phyloP scores from a whole-genome alignment of 1,140 invertebrate genomes.

The Rhagoletis pomonella region DNA sequence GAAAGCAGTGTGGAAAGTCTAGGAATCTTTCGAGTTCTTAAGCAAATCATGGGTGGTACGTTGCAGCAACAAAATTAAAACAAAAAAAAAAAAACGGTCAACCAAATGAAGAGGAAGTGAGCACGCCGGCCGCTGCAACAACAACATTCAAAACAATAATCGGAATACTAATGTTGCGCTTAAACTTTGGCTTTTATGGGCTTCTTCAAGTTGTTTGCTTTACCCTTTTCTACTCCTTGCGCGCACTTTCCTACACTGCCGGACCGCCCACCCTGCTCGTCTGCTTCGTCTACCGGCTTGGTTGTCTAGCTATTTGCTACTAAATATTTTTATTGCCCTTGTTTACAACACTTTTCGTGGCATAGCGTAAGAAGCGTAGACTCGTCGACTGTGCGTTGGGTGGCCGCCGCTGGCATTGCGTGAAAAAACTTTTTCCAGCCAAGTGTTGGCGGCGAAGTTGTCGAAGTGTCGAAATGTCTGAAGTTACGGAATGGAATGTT shows the following conservation, averaged over 20 bases:
- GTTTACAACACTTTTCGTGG: background rate
- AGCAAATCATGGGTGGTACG: background rate
- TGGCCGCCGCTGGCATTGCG: constrained; percentile 14
- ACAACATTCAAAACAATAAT: background rate
- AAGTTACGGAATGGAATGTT: constrained; percentile 36
- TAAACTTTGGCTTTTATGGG: background rate
- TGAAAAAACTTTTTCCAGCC: constrained; percentile 20
- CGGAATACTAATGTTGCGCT: background rate
- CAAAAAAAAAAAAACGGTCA: background rate
- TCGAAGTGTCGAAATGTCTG: constrained; percentile 25
- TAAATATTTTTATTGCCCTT: constrained; percentile 50
- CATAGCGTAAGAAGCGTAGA: background rate
- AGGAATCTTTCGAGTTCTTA: background rate
- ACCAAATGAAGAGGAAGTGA: background rate
- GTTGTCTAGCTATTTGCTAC: background rate
- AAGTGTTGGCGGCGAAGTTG: constrained; percentile 24
- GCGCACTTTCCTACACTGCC: background rate
- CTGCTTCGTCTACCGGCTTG: background rate
- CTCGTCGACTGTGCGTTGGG: background rate
- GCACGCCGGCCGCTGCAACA: background rate
- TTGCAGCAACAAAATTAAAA: background rate
- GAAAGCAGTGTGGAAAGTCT: background rate
- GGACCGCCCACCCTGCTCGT: background rate
- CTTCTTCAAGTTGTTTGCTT: background rate
- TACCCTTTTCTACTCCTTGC: background rate